Evolutionary conservation across 2,888 invertebrate species (phyloP).

Genomic region (Troides aeacus): DNA sequence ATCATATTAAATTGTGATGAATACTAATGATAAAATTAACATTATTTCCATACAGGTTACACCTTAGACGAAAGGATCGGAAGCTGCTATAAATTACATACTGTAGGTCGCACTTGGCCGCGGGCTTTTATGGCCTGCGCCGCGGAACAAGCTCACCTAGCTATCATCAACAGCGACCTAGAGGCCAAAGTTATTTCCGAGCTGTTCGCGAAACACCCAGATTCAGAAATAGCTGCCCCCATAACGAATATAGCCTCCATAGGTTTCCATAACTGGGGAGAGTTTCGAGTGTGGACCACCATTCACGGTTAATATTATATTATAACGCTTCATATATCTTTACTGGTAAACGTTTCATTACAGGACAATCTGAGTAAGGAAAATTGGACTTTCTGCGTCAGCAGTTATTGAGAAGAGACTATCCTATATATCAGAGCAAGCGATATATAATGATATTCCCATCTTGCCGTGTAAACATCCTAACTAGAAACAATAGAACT

Average conservation of each 20-base stretch:
- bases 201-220: slow-evolving; percentile 34
- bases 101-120: slow-evolving; percentile 32
- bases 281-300: slow-evolving; percentile 38
- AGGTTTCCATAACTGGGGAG: slow-evolving; percentile 41
- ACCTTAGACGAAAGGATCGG: slow-evolving; percentile 29
- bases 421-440: too few relatives aligned
- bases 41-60: slow-evolving; percentile 1
- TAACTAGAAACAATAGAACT: too few relatives aligned
- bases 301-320: slow-evolving; percentile 37
- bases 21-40: neutral
- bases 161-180: slow-evolving; percentile 36
- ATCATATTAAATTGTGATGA: too few relatives aligned
- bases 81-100: slow-evolving; percentile 42
- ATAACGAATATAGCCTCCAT: slow-evolving; percentile 34
- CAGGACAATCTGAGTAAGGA: too few relatives aligned
- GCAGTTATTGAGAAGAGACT: too few relatives aligned
- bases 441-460: too few relatives aligned
- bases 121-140: slow-evolving; percentile 37
- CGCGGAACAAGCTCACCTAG: slow-evolving; percentile 39
- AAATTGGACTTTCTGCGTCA: too few relatives aligned
- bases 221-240: slow-evolving; percentile 19
- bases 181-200: slow-evolving; percentile 39
- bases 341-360: too few relatives aligned
- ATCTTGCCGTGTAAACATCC: too few relatives aligned
- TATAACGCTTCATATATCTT: too few relatives aligned